Conservation (phyloP, 2,797 vertebrate genomes). For the Takifugu rubripes region DNA sequence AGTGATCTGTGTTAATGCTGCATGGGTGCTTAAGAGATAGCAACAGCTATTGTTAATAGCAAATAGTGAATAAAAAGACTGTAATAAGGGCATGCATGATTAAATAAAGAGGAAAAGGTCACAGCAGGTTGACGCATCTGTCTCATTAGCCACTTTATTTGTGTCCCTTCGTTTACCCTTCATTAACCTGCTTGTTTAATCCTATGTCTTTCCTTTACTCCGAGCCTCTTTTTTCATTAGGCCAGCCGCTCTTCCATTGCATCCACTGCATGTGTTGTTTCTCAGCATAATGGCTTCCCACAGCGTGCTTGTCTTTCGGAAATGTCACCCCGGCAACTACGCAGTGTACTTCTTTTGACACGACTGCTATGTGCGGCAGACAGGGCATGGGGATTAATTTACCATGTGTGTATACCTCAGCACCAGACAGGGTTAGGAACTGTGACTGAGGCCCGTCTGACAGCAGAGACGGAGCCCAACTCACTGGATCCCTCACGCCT, state of each 20-base stretch:
- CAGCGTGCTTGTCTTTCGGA: slow-evolving; percentile 56
- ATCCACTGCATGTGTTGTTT: slow-evolving; percentile 46
- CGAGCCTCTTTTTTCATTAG: slow-evolving; percentile 59
- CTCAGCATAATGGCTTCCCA: slow-evolving; percentile 57
- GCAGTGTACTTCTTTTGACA: slow-evolving; percentile 60
- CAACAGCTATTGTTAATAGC: slow-evolving; percentile 70
- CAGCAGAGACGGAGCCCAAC: slow-evolving; percentile 51
- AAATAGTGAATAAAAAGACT: slow-evolving; percentile 71
- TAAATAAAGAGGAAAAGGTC: slow-evolving; percentile 76
- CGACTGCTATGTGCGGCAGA: slow-evolving; percentile 59
- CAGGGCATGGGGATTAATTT: slow-evolving; percentile 73
- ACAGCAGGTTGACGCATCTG: slow-evolving; percentile 74
- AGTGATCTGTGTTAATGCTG: slow-evolving; percentile 54
- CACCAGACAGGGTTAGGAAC: slow-evolving; percentile 65
- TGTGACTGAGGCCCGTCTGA: slow-evolving; percentile 72
- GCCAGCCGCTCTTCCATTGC: slow-evolving; percentile 33
- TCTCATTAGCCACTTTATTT: slow-evolving; percentile 76
- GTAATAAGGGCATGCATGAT: slow-evolving; percentile 70
- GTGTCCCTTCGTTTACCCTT: slow-evolving; percentile 73
- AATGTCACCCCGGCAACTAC: slow-evolving; percentile 59
- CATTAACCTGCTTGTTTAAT: slow-evolving; percentile 68
- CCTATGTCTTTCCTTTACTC: slow-evolving; percentile 47
- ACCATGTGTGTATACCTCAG: slow-evolving; percentile 64
- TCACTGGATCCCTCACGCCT: slow-evolving; percentile 48
- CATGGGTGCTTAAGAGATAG: slow-evolving; percentile 46